A percentile compares a stretch with the other conserved stretches of the same genome.
phyloP scores from a whole-genome alignment of 2,888 invertebrate species.

The Epistrophe eligans region DNA sequence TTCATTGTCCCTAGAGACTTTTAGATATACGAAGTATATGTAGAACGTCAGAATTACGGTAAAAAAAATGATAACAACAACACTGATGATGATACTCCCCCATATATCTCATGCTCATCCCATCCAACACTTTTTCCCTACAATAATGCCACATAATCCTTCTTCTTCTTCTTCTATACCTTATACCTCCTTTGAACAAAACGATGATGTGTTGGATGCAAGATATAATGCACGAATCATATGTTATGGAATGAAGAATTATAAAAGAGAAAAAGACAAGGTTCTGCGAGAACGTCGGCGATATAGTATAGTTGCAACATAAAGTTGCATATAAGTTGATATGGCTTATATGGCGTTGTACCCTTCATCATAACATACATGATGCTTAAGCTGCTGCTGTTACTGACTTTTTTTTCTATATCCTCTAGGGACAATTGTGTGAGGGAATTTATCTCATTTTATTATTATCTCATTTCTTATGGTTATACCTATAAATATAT shows the following conservation, averaged over 20 bases:
- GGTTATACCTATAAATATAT: not conserved
- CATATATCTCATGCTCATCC: slow-evolving; percentile 18
- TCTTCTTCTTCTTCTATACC: too few relatives aligned
- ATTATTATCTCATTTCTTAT: slow-evolving; percentile 49
- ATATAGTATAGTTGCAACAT: slow-evolving; percentile 40
- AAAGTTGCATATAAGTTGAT: slow-evolving; percentile 66
- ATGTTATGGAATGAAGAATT: slow-evolving; percentile 38
- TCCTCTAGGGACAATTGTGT: slow-evolving; percentile 34
- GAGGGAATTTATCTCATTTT: slow-evolving; percentile 65
- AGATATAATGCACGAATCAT: slow-evolving; percentile 55
- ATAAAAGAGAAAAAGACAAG: slow-evolving; percentile 19
- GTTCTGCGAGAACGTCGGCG: not conserved
- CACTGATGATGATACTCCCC: slow-evolving; percentile 52
- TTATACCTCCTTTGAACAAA: slow-evolving; percentile 3
- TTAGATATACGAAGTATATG: slow-evolving; percentile 1
- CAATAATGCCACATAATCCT: slow-evolving; percentile 10
- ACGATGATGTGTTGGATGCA: slow-evolving; percentile 48
- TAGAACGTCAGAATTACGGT: slow-evolving; percentile 51
- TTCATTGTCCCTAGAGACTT: slow-evolving; percentile 46
- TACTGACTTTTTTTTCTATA: slow-evolving; percentile 22
- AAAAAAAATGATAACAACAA: slow-evolving; percentile 60
- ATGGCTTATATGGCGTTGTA: slow-evolving; percentile 5
- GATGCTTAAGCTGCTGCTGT: slow-evolving; percentile 2
- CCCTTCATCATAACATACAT: too few relatives aligned
- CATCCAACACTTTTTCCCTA: not conserved